Percentiles rank a stretch among this genome's conserved stretches.
Evolutionary conservation across 2,797 vertebrate species (phyloP).

Genomic region (Urosaurus nigricauda): DNA sequence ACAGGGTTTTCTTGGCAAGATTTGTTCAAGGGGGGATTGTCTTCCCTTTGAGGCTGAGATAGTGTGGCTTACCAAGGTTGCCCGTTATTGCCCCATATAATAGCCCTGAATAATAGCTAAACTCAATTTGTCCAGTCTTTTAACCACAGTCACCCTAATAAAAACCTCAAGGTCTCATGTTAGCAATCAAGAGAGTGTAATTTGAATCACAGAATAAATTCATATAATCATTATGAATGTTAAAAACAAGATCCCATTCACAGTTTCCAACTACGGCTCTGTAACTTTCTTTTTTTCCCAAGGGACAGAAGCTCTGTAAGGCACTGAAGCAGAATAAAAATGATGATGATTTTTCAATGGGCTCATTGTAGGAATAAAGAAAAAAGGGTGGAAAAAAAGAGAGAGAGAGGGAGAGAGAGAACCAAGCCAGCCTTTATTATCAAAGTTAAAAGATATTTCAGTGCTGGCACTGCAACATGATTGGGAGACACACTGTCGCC

Average conservation of each 20-base stretch:
- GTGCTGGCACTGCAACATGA: slow-evolving; percentile 62
- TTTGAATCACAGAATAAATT: slow-evolving; percentile 72
- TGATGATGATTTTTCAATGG: slow-evolving; percentile 72
- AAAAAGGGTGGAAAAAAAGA: slow-evolving; percentile 44
- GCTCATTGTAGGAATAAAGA: slow-evolving; percentile 74
- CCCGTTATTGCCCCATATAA: slow-evolving; percentile 61
- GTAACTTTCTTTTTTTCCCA: slow-evolving; percentile 75
- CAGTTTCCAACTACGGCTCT: slow-evolving; percentile 66
- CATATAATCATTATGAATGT: slow-evolving; percentile 73
- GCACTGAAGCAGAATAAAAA: slow-evolving; percentile 72
- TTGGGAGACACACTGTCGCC: slow-evolving; percentile 82
- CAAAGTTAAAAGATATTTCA: slow-evolving; percentile 76
- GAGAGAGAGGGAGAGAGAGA: slow-evolving; percentile 55
- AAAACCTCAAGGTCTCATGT: slow-evolving; percentile 68
- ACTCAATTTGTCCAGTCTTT: slow-evolving; percentile 63
- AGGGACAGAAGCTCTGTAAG: slow-evolving; percentile 69
- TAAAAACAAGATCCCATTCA: slow-evolving; percentile 78
- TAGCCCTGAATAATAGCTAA: slow-evolving; percentile 60
- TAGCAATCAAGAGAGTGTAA: slow-evolving; percentile 72
- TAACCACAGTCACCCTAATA: slow-evolving; percentile 69
- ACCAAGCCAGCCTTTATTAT: slow-evolving; percentile 77
- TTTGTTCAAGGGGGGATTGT: no score
- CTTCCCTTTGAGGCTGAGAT: no score
- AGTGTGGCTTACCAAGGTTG: no score
- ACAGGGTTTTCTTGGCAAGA: no score